Evolutionary conservation across 37 sponge, comb jelly and placozoan genomes (phyloP).

Genomic region (Chondrosia reniformis): DNA sequence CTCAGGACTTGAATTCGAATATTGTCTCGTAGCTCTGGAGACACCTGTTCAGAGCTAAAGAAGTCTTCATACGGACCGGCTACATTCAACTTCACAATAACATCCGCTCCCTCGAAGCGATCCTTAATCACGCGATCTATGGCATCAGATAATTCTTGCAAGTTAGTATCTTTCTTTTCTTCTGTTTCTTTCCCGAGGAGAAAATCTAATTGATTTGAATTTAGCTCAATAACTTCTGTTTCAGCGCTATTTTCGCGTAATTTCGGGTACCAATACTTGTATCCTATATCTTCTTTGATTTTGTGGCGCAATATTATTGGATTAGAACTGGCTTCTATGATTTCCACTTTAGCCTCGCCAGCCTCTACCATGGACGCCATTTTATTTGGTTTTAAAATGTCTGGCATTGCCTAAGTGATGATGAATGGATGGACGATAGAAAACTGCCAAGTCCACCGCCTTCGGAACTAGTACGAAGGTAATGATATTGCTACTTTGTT

Average conservation of each 20-base stretch:
- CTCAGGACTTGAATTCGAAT: neutral
- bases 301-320: neutral
- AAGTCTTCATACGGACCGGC: neutral
- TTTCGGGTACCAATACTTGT: neutral
- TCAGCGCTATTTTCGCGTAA: neutral
- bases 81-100: neutral
- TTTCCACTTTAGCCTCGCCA: neutral
- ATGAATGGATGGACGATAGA: no score
- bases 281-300: neutral
- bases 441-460: no score
- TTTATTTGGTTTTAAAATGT: neutral
- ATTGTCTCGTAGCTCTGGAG: neutral
- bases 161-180: neutral
- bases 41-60: neutral
- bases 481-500: no score
- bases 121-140: neutral
- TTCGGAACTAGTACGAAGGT: no score
- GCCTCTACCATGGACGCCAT: neutral
- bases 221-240: neutral
- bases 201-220: neutral
- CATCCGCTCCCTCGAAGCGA: neutral
- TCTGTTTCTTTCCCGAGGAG: neutral
- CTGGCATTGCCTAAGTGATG: no score
- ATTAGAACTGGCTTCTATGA: neutral
- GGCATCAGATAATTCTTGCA: neutral